Percentiles rank a stretch among this genome's conserved stretches.
phyloP scores from a whole-genome alignment of 2,113 vertebrate genomes.

The Lamprologus callipterus region DNA sequence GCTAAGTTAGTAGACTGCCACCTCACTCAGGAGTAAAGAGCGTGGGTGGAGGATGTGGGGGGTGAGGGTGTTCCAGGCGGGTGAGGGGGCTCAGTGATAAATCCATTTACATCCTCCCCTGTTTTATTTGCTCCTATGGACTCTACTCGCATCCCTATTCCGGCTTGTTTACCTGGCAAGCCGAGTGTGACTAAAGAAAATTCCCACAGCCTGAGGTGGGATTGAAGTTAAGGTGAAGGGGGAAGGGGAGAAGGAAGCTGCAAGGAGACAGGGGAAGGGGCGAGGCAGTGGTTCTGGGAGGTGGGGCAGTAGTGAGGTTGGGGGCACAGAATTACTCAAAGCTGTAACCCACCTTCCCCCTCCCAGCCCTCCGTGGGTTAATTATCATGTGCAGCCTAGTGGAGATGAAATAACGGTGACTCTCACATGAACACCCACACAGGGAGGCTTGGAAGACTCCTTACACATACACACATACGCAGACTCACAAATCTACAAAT shows the following conservation, averaged over 20 bases:
- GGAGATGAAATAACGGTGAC: slow-evolving; percentile 76
- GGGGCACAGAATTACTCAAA: slow-evolving; percentile 74
- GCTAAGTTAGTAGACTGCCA: slow-evolving; percentile 66
- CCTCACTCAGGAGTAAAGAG: slow-evolving; percentile 50
- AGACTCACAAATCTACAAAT: slow-evolving; percentile 43
- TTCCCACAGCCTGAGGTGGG: slow-evolving; percentile 80
- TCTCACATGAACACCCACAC: slow-evolving; percentile 72
- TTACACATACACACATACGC: neutral
- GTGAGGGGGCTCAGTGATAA: slow-evolving; percentile 66
- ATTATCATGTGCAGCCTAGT: slow-evolving; percentile 85
- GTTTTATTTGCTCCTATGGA: slow-evolving; percentile 70
- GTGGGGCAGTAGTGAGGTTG: slow-evolving; percentile 25
- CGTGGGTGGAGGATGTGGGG: neutral
- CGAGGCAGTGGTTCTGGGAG: slow-evolving; percentile 7
- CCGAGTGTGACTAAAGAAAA: slow-evolving; percentile 88
- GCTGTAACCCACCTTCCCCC: slow-evolving; percentile 76
- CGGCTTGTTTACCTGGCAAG: slow-evolving; percentile 90
- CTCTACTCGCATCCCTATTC: slow-evolving; percentile 61
- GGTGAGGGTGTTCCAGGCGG: neutral
- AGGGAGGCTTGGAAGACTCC: slow-evolving; percentile 33
- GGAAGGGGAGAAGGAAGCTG: slow-evolving; percentile 20
- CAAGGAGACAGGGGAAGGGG: slow-evolving; percentile 27
- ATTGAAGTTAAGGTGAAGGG: slow-evolving; percentile 45
- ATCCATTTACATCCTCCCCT: slow-evolving; percentile 75
- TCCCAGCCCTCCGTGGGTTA: slow-evolving; percentile 80